Evolutionary conservation across 2,888 invertebrate genomes (phyloP), one percentile per base, ranked within the genome.

Genomic region (Drosophila tripunctata): DNA sequence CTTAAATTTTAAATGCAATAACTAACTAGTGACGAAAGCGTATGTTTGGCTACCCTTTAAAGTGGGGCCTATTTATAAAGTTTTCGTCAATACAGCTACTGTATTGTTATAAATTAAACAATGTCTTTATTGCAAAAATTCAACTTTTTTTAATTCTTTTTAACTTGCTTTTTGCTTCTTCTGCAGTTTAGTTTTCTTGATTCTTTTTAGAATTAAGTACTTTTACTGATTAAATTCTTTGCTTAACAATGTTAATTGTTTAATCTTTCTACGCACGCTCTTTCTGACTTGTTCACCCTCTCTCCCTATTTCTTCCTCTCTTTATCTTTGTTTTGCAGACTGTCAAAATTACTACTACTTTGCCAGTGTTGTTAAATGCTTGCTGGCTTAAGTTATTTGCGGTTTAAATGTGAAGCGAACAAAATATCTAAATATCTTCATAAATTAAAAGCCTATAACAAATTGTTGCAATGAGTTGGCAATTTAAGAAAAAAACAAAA

Each of bases 391-490:
- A 21, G 52, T 45, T 31, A 12, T 48, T 22, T 40, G 30, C n/a
- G 40, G 36, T 55, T 55, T 48, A 40, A 15, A 12, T 62, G 40
- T 30, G 22, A 2, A n/a, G n/a, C n/a, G n/a, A n/a, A n/a, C n/a
- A n/a, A 27, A 27, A 27, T 27, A 27, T 27, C 10, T 10, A 27
- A 21, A 21, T 21, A 17, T 43, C 2, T 7, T 36, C 19, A 22
- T n/a, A 50, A 55, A 31, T 14, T 24, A 40, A 31, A 10, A n/a
- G 38, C 48, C 38, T 56, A 31, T 48, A 56, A 43, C 40, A 54
- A 76, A 76, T 73, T 76, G 65, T 51, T 57, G 51, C 60, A 52
- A 55, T 68, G 68, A 76, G 57, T 72, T 68, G 73, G 58, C 69
- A 43, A 58, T 67, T 68, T 51, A 54, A 38, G 36, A 30, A 27